phyloP scores from a whole-genome alignment of 2,888 invertebrate genomes.

The Marronus borbonicus region DNA sequence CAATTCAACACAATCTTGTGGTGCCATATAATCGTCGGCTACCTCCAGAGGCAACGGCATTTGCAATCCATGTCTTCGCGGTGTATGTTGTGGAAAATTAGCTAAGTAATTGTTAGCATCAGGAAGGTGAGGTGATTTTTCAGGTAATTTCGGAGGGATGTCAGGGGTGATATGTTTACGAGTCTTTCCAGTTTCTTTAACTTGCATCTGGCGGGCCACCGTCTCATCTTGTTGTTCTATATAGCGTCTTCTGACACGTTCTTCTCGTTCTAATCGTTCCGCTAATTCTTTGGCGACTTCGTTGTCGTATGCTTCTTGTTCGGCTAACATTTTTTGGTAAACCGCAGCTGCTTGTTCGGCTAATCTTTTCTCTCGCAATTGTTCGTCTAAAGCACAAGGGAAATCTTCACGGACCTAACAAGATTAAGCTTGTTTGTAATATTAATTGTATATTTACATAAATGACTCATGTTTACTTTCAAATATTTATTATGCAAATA shows the following conservation, averaged over 20 bases:
- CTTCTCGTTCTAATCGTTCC: constrained; percentile 75
- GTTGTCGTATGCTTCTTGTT: constrained; percentile 82
- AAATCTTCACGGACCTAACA: constrained; percentile 84
- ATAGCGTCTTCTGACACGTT: constrained; percentile 72
- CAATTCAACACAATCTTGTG: constrained; percentile 59
- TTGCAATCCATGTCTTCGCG: constrained; percentile 65
- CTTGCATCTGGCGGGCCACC: constrained; percentile 64
- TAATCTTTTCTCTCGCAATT: constrained; percentile 78
- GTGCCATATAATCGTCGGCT: constrained; percentile 49
- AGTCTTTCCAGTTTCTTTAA: constrained; percentile 17
- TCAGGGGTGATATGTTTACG: constrained; percentile 54
- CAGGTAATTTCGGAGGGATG: constrained; percentile 55
- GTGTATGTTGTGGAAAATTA: constrained; percentile 61
- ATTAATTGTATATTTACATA: neutral
- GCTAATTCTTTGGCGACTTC: constrained; percentile 78
- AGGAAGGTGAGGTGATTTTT: constrained; percentile 62
- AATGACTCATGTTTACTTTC: constrained; percentile 2
- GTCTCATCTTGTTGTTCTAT: constrained; percentile 73
- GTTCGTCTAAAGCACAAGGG: constrained; percentile 83
- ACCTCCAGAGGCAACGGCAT: constrained; percentile 65
- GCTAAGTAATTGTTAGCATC: constrained; percentile 62
- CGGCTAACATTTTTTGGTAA: constrained; percentile 75
- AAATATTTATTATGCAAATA: constrained; percentile 24
- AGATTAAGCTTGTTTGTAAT: constrained; percentile 66
- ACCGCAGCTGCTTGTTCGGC: constrained; percentile 77